Conservation (phyloP, 2,888 invertebrate species). For the Amorpha juglandis region DNA sequence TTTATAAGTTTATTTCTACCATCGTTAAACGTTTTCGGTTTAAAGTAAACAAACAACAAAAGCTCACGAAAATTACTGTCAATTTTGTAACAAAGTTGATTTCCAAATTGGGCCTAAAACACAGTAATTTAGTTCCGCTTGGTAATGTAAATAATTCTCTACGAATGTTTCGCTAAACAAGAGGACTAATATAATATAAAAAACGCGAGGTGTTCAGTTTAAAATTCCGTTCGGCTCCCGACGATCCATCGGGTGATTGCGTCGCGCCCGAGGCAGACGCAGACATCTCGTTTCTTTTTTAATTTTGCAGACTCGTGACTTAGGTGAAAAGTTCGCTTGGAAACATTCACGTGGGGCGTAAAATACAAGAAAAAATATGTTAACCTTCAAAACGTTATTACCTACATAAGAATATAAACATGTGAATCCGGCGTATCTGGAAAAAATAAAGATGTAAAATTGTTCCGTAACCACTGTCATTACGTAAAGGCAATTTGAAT, state of each 20-base stretch:
- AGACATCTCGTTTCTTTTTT: conserved; percentile 41
- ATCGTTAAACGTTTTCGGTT: conserved; percentile 10
- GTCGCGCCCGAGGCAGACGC: conserved; percentile 41
- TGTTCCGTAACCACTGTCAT: too few species aligned
- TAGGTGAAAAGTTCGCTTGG: conserved; percentile 32
- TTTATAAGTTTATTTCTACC: not conserved
- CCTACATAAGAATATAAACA: not conserved
- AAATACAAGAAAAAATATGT: conserved; percentile 1
- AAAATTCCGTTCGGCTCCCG: conserved; percentile 61
- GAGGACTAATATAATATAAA: conserved; percentile 50
- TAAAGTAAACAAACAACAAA: conserved; percentile 14
- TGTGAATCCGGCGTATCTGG: not conserved
- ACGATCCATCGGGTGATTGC: conserved; percentile 69
- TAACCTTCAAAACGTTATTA: not conserved
- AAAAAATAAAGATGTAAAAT: too few species aligned
- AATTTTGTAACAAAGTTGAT: conserved; percentile 25
- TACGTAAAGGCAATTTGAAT: too few species aligned
- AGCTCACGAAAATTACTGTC: conserved; percentile 16
- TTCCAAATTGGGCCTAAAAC: conserved; percentile 19
- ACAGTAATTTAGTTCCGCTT: conserved; percentile 21
- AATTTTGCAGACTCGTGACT: conserved; percentile 38
- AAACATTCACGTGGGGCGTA: conserved; percentile 4
- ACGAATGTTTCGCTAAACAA: conserved; percentile 43
- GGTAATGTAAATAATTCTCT: conserved; percentile 29
- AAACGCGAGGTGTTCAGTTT: conserved; percentile 46